Conservation (phyloP, 2,797 vertebrate genomes). For the Hippoglossus hippoglossus region DNA sequence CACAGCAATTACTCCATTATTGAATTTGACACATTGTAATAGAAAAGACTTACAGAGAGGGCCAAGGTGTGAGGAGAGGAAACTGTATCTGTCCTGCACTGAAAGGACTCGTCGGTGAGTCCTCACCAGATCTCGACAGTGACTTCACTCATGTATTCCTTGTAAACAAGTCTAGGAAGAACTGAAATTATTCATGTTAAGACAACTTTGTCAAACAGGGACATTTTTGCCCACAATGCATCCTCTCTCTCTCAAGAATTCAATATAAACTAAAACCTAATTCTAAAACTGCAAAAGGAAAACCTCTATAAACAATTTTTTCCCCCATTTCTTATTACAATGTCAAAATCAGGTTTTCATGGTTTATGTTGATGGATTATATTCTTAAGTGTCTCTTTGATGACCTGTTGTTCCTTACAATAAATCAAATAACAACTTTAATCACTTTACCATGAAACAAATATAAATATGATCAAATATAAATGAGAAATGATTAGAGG, state of each 20-base stretch:
- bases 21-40: constrained; percentile 65
- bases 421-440: neutral
- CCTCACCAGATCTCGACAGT: constrained; percentile 17
- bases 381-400: too few relatives aligned
- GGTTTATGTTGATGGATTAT: neutral
- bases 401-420: neutral
- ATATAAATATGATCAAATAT: too few relatives aligned
- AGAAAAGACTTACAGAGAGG: constrained; percentile 42
- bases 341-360: neutral
- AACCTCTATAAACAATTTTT: neutral
- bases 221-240: too few relatives aligned
- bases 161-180: constrained; percentile 15
- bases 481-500: too few relatives aligned
- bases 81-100: constrained; percentile 40
- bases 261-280: too few relatives aligned
- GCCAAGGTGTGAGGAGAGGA: constrained; percentile 18
- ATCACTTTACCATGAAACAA: too few relatives aligned
- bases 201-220: too few relatives aligned
- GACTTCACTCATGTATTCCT: constrained; percentile 18
- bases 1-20: constrained; percentile 60
- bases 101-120: constrained; percentile 48
- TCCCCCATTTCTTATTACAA: too few relatives aligned
- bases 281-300: constrained; percentile 15
- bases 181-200: constrained; percentile 23
- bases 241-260: too few relatives aligned